A percentile compares a stretch with the other conserved stretches of the same genome.
Conservation (phyloP, 2,888 invertebrate species). For the Pseudococcus jackbeardsleyi region DNA sequence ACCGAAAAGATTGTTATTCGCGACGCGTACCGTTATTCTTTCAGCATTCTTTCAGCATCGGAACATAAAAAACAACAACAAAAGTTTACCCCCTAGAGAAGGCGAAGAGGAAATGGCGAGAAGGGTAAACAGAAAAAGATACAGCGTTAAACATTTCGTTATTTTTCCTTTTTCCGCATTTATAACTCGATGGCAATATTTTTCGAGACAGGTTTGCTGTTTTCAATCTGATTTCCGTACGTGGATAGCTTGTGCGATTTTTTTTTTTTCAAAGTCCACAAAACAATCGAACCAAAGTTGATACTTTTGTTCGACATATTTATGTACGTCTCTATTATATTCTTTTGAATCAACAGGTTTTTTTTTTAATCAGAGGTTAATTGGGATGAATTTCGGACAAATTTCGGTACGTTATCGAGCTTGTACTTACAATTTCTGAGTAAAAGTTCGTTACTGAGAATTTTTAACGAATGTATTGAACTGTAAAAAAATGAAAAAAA, state of each 20-base stretch:
- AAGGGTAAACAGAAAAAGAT: constrained; percentile 64
- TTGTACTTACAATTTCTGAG: no score
- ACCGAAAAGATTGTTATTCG: constrained; percentile 59
- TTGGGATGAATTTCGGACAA: background rate
- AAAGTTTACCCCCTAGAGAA: constrained; percentile 58
- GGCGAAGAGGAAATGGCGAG: constrained; percentile 55
- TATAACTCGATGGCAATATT: constrained; percentile 64
- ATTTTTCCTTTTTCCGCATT: constrained; percentile 54
- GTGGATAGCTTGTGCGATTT: constrained; percentile 58
- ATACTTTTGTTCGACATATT: background rate
- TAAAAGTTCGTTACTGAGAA: no score
- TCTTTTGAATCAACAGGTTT: background rate
- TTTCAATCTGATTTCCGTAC: constrained; percentile 63
- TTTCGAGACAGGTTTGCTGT: constrained; percentile 61
- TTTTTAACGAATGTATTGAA: no score
- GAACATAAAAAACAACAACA: constrained; percentile 61
- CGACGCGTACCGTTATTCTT: constrained; percentile 62
- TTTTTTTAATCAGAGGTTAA: background rate
- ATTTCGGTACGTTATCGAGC: no score
- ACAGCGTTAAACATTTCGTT: constrained; percentile 60
- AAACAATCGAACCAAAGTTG: constrained; percentile 22
- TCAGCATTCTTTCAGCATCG: constrained; percentile 60
- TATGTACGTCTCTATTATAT: background rate
- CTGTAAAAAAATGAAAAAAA: no score
- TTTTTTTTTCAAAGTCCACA: constrained; percentile 44